These are phyloP conservation scores for Clupea harengus DNA, from an alignment of 2,113 vertebrate genomes.

Conservation along the genomic window DNA sequence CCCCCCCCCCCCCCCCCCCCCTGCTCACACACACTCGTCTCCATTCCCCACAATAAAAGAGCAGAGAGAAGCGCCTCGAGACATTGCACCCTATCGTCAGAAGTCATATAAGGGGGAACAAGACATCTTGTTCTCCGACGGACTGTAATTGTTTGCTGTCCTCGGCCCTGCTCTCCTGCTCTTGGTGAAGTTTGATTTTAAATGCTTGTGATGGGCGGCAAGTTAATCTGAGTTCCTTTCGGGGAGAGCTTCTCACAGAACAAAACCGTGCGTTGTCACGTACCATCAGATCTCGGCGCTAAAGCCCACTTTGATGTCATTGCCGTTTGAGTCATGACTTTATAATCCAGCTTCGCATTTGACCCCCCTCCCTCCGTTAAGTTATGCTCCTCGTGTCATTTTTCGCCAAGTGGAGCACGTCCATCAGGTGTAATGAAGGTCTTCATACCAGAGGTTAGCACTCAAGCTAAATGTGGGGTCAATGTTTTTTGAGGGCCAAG, in stretches of 20 bases:
- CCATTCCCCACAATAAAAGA: slow-evolving; percentile 46
- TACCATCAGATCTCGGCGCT: slow-evolving; percentile 65
- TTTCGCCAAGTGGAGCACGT: slow-evolving; percentile 51
- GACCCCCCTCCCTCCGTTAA: slow-evolving; percentile 48
- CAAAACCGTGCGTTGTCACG: slow-evolving; percentile 70
- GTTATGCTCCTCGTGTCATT: slow-evolving; percentile 55
- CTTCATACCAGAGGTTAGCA: slow-evolving; percentile 48
- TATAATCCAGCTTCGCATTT: slow-evolving; percentile 67
- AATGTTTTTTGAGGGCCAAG: slow-evolving; percentile 41
- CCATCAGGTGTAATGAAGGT: slow-evolving; percentile 43
- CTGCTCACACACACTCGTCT: slow-evolving; percentile 31
- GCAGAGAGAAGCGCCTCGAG: slow-evolving; percentile 34
- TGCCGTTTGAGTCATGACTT: slow-evolving; percentile 56
- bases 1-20: too few species aligned
- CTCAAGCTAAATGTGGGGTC: slow-evolving; percentile 50
- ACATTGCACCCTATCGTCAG: slow-evolving; percentile 48
- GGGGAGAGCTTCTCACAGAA: slow-evolving; percentile 58
- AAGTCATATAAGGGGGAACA: slow-evolving; percentile 54
- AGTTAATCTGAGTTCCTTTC: slow-evolving; percentile 61
- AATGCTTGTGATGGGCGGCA: slow-evolving; percentile 59
- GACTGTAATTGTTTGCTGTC: slow-evolving; percentile 33
- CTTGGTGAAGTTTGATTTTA: slow-evolving; percentile 59
- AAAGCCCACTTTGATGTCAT: slow-evolving; percentile 67
- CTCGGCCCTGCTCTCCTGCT: slow-evolving; percentile 36
- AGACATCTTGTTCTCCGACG: slow-evolving; percentile 57